A percentile compares a stretch with the other conserved stretches of the same genome.
Evolutionary conservation across 30 jellyfish, hydroid and myxozoan genomes (phyloP).

Genomic region (Chrysaora quinquecirrha): DNA sequence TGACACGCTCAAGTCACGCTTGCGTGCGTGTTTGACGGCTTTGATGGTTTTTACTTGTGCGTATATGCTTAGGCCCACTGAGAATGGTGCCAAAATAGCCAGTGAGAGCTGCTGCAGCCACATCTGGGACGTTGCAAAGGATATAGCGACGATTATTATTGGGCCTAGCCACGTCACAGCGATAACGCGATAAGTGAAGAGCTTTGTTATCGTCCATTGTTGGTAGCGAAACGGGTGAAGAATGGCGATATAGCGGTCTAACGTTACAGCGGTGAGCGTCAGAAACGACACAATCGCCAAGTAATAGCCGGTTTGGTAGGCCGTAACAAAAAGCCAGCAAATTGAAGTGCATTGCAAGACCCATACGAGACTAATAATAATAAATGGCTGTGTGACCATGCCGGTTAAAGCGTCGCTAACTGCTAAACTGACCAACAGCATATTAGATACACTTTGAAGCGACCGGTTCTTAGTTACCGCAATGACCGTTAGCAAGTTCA

Average conservation of each 20-base stretch:
- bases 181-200: neutral
- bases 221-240: slow-evolving; percentile 22
- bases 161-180: slow-evolving; percentile 37
- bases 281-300: slow-evolving; percentile 42
- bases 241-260: slow-evolving; percentile 42
- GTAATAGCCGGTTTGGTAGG: slow-evolving; percentile 21
- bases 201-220: slow-evolving; percentile 6
- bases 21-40: slow-evolving; percentile 12
- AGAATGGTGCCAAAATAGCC: slow-evolving; percentile 39
- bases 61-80: slow-evolving; percentile 18
- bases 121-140: slow-evolving; percentile 23
- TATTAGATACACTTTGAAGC: slow-evolving; percentile 25
- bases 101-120: slow-evolving; percentile 19
- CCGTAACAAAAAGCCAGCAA: slow-evolving; percentile 17
- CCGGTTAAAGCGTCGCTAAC: slow-evolving; percentile 30
- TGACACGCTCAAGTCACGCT: slow-evolving; percentile 17
- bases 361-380: neutral
- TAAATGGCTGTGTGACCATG: neutral
- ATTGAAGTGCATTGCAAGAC: slow-evolving; percentile 24
- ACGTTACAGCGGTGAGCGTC: slow-evolving; percentile 15
- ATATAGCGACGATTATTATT: neutral
- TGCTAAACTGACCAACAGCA: slow-evolving; percentile 25
- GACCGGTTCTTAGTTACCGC: slow-evolving; percentile 31
- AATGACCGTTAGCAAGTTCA: slow-evolving; percentile 10
- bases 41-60: slow-evolving; percentile 31